Conservation (phyloP, 2,113 vertebrate species). For the Sebastes schlegelii region DNA sequence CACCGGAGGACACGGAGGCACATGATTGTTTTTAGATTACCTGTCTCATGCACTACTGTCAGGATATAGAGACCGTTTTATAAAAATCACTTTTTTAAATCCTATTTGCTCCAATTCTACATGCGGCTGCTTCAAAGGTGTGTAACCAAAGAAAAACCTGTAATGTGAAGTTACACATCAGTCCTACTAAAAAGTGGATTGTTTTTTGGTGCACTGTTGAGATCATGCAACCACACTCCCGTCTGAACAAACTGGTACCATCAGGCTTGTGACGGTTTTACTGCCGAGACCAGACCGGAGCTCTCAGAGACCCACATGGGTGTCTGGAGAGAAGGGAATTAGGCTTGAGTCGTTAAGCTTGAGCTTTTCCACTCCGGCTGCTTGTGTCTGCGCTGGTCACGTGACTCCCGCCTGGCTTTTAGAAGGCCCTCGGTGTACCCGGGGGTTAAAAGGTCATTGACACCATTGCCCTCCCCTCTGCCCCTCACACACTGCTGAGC, state of each 20-base stretch:
- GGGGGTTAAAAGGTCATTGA: conserved; percentile 67
- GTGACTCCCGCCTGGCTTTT: conserved; percentile 44
- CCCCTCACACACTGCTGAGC: conserved; percentile 32
- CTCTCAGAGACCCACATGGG: conserved; percentile 24
- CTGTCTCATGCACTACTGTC: no score
- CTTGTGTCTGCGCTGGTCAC: conserved; percentile 44
- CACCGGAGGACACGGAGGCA: no score
- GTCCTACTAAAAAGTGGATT: background rate
- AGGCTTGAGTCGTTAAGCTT: conserved; percentile 41
- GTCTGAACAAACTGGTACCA: background rate
- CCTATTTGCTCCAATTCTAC: no score
- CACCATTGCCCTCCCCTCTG: conserved; percentile 19
- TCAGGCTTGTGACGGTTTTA: conserved; percentile 16
- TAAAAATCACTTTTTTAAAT: no score
- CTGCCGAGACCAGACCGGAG: conserved; percentile 36
- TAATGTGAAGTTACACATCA: background rate
- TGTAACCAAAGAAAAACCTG: background rate
- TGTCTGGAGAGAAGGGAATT: conserved; percentile 47
- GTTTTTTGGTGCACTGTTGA: background rate
- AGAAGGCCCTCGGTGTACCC: conserved; percentile 22
- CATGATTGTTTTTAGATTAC: no score
- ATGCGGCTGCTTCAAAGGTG: background rate
- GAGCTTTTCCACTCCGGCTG: conserved; percentile 48
- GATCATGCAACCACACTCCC: background rate
- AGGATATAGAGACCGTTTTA: no score